Percentiles rank a stretch among this genome's conserved stretches.
Conservation (phyloP, 2,888 invertebrate genomes). For the Neoscelio sp. region DNA sequence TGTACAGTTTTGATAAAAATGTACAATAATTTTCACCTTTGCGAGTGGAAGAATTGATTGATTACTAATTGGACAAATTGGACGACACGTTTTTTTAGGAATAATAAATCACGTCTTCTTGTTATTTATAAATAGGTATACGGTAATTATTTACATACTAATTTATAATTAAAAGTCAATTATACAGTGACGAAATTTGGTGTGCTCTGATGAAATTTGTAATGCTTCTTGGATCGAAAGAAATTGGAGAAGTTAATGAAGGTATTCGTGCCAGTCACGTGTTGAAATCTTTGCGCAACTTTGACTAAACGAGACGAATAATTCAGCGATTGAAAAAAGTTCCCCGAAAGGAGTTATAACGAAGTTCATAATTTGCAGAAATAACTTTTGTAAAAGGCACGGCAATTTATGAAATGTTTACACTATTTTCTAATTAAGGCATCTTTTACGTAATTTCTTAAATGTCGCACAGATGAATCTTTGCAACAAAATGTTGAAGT, state of each 20-base stretch:
- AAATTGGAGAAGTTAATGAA: slow-evolving; percentile 51
- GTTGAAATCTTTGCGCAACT: slow-evolving; percentile 53
- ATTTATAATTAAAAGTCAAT: not conserved
- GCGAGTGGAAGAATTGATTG: too few species aligned
- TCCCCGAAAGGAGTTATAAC: slow-evolving; percentile 17
- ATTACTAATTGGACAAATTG: too few species aligned
- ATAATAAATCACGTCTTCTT: too few species aligned
- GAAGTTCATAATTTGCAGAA: slow-evolving; percentile 12
- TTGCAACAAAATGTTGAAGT: too few species aligned
- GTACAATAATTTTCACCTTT: too few species aligned
- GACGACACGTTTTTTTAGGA: too few species aligned
- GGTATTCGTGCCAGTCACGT: slow-evolving; percentile 39
- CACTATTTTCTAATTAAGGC: too few species aligned
- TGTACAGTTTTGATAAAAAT: too few species aligned
- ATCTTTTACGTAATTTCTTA: too few species aligned
- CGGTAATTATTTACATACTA: not conserved
- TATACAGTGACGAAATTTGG: slow-evolving; percentile 21
- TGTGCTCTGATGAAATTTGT: slow-evolving; percentile 23
- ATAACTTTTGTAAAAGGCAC: slow-evolving; percentile 7
- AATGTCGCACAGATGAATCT: too few species aligned
- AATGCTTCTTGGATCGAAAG: slow-evolving; percentile 19
- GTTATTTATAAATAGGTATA: too few species aligned
- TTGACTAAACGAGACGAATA: slow-evolving; percentile 19
- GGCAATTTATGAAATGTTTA: too few species aligned
- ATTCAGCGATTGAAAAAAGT: slow-evolving; percentile 32